phyloP scores from a whole-genome alignment of 2,113 vertebrate species.

The rat (Rattus norvegicus) region GRCr8 NC_086039.1:2151501-2152000 shows the following conservation, averaged over 20 bases:
- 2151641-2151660: background rate
- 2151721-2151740: background rate
- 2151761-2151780: background rate
- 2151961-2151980: background rate
- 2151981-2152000: too few species aligned
- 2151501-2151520: background rate
- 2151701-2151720: background rate
- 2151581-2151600: background rate
- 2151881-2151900: background rate
- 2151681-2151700: background rate
- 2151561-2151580: background rate
- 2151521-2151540: background rate
- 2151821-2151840: background rate
- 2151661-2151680: background rate
- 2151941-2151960: too few species aligned
- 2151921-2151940: background rate
- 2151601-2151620: background rate
- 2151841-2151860: background rate
- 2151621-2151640: background rate
- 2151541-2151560: background rate
- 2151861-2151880: background rate
- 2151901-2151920: background rate
- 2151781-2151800: background rate
- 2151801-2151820: background rate
- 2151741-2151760: background rate